These are phyloP conservation scores for Rhinogobio ventralis DNA, from an alignment of 2,797 vertebrate genomes.

Conservation along the genomic window DNA sequence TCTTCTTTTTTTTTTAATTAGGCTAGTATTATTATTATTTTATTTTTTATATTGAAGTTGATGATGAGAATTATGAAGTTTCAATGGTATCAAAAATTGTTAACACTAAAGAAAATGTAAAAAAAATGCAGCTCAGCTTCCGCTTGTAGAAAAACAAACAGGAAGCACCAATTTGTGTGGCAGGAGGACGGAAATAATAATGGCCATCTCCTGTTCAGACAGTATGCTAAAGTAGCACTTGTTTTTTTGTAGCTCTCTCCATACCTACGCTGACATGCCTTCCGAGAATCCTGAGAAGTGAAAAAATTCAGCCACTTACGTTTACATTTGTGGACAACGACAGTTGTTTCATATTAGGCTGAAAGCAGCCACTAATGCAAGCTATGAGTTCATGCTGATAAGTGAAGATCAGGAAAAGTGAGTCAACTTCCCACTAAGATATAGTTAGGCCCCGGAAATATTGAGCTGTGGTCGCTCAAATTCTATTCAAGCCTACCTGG, in stretches of 20 bases:
- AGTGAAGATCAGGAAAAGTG: not conserved
- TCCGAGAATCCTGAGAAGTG: constrained; percentile 6
- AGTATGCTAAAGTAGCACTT: constrained; percentile 4
- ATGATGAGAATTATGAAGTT: not conserved
- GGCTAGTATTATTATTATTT: not conserved
- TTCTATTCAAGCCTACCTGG: constrained; percentile 82
- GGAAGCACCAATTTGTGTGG: constrained; percentile 1
- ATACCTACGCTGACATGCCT: not conserved
- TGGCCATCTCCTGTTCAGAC: constrained; percentile 10
- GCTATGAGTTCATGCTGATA: constrained; percentile 12
- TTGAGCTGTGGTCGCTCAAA: too few relatives aligned
- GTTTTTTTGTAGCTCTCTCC: constrained; percentile 4
- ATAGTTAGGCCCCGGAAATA: not conserved
- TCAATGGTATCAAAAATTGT: not conserved
- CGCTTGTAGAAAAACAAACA: constrained; percentile 7
- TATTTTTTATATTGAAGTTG: not conserved
- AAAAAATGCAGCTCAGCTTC: constrained; percentile 1
- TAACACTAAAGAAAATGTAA: not conserved
- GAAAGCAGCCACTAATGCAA: constrained; percentile 29
- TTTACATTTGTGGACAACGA: constrained; percentile 5
- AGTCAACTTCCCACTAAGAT: not conserved
- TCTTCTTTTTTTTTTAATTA: not conserved
- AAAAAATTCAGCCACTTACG: constrained; percentile 2
- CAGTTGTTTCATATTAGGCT: not conserved
- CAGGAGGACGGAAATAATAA: not conserved